Conservation (phyloP, 2,797 vertebrate species). For the Sciurus vulgaris region DNA sequence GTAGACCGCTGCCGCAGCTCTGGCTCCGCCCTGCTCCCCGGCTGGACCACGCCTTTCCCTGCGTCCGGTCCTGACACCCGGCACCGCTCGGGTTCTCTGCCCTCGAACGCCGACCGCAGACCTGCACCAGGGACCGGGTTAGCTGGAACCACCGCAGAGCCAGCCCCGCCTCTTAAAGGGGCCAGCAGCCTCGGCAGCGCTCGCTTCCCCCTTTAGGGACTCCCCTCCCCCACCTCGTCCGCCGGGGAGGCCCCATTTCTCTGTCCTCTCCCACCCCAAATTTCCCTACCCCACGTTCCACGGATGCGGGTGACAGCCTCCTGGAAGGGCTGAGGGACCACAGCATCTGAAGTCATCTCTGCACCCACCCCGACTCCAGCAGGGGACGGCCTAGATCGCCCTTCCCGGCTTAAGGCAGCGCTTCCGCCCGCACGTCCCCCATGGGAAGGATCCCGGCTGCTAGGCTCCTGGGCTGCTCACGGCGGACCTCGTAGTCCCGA, state of each 20-base stretch:
- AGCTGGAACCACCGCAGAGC: conserved; percentile 59
- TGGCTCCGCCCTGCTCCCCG: conserved; percentile 46
- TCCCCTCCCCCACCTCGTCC: neutral
- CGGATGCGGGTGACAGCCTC: neutral
- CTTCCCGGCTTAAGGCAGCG: neutral
- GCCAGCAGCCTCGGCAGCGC: neutral
- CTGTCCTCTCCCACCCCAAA: neutral
- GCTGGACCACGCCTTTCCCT: neutral
- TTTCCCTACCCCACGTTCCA: neutral
- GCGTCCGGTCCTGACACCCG: neutral
- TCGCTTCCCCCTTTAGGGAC: neutral
- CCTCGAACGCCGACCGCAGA: neutral
- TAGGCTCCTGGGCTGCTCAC: neutral
- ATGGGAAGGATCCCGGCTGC: neutral
- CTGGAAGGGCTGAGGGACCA: neutral
- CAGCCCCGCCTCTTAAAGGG: conserved; percentile 78
- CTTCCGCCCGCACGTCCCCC: conserved; percentile 6
- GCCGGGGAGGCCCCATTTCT: neutral
- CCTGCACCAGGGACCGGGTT: neutral
- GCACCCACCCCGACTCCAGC: neutral
- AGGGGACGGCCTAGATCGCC: neutral
- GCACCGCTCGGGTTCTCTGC: neutral
- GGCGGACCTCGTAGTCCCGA: neutral
- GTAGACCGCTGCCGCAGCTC: neutral
- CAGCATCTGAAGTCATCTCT: neutral